Evolutionary conservation across 2,888 invertebrate species (phyloP), one percentile per base, ranked within the genome.

Genomic region (Lissonota sp.): DNA sequence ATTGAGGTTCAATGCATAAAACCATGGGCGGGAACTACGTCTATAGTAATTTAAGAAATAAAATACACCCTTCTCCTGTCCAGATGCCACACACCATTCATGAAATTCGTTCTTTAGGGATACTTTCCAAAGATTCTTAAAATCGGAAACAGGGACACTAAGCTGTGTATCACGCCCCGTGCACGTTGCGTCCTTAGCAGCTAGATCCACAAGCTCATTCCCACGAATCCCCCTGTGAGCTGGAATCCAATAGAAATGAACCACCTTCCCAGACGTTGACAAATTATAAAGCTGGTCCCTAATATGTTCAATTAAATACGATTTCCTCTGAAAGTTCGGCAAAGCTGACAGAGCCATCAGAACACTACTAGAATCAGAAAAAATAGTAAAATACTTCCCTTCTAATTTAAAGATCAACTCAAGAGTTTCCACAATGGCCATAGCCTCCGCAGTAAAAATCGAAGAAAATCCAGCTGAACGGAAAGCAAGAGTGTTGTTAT

Each of bases 391-490:
- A 0, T 53, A 53, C 1, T 51, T 46, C 2, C 51, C 51, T n/a
- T 72, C 60, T 0, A 58, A 12, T 0, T 26, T 46, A 6, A 62
- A 14, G 37, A 84, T 80, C 39, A 12, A 53, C 1, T 57, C 42
- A 4, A 83, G 8, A 3, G 74, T 75, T 10, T 62, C 69, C 0
- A 67, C n/a, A 12, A 84, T 69, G 4, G 80, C 82, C 7, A 51
- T 62, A 44, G 82, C 80, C 57, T 85, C 82, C 0, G 83, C 82
- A 6, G 69, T 77, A 53, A 79, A 84, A 16, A 83, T 84, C 3
- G 83, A 80, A 0, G 74, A 44, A 12, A 64, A 69, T 4, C 66
- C 62, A 4, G 49, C 40, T 4, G 58, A 42, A 53, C 79, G 7
- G 40, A 60, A 57, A 40, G 40, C 16, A 1, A 1, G 14, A 6